phyloP scores from a whole-genome alignment of 1,140 invertebrate species.

The Leptinotarsa undecemlineata region DNA sequence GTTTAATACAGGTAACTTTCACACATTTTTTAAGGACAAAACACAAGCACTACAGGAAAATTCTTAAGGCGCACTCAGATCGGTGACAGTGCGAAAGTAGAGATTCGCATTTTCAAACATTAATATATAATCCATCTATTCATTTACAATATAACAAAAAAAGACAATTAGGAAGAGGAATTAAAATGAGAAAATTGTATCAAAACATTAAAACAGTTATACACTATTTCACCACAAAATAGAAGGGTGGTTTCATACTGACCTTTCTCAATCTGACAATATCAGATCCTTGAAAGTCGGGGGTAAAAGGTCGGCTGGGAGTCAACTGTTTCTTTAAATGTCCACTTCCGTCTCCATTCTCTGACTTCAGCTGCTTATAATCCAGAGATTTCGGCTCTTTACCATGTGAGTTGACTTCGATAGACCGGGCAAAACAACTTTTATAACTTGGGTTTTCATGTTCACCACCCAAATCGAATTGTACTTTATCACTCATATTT shows the following conservation, averaged over 20 bases:
- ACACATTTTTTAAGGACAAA: too few relatives aligned
- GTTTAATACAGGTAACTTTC: too few relatives aligned
- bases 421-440: constrained; percentile 50
- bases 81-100: too few relatives aligned
- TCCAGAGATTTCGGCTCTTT: constrained; percentile 37
- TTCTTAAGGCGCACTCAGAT: too few relatives aligned
- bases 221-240: too few relatives aligned
- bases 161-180: too few relatives aligned
- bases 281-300: not conserved
- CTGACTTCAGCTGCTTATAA: not conserved
- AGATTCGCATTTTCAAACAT: too few relatives aligned
- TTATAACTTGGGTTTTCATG: constrained; percentile 45
- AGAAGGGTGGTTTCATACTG: not conserved
- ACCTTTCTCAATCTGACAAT: constrained; percentile 12
- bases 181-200: too few relatives aligned
- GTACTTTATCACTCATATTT: constrained; percentile 19
- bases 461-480: constrained; percentile 32
- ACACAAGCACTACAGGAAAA: too few relatives aligned
- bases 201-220: too few relatives aligned
- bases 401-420: constrained; percentile 48
- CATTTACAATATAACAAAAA: too few relatives aligned
- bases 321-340: not conserved
- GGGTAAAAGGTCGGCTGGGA: not conserved
- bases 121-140: too few relatives aligned
- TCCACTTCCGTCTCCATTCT: not conserved